phyloP scores from a whole-genome alignment of 2,888 invertebrate species.

The Apeira syringaria region DNA sequence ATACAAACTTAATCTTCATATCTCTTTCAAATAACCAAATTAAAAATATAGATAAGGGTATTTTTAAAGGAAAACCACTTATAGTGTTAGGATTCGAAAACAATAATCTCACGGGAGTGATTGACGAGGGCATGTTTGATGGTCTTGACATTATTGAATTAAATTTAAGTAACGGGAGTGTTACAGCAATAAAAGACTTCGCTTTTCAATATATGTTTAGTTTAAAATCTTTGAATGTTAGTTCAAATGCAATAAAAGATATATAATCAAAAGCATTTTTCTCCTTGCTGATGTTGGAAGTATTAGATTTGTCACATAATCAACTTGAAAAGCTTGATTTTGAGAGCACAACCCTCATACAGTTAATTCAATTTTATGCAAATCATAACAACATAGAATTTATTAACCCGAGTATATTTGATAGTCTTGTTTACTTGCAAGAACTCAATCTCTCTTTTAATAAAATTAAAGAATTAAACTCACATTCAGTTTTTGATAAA shows the following conservation, averaged over 20 bases:
- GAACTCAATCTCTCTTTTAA: slow-evolving; percentile 23
- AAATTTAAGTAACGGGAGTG: slow-evolving; percentile 17
- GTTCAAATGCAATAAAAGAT: slow-evolving; percentile 14
- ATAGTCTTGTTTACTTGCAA: slow-evolving; percentile 8
- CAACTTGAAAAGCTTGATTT: slow-evolving; percentile 14
- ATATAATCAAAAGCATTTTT: slow-evolving; percentile 22
- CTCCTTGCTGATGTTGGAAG: slow-evolving; percentile 8
- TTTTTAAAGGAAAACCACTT: slow-evolving; percentile 14
- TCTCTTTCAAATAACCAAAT: slow-evolving; percentile 19
- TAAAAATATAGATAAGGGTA: slow-evolving; percentile 13
- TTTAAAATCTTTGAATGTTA: slow-evolving; percentile 18
- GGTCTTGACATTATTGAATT: slow-evolving; percentile 16
- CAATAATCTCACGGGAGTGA: slow-evolving; percentile 12
- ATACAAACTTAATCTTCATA: slow-evolving; percentile 13
- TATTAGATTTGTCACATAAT: slow-evolving; percentile 24
- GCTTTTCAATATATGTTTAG: slow-evolving; percentile 18
- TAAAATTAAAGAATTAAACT: slow-evolving; percentile 13
- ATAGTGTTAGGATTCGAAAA: slow-evolving; percentile 10
- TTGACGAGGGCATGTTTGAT: slow-evolving; percentile 17
- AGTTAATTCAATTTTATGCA: slow-evolving; percentile 8
- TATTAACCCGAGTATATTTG: slow-evolving; percentile 3
- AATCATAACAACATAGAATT: slow-evolving; percentile 14
- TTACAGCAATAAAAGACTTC: slow-evolving; percentile 14
- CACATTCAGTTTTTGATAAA: neutral
- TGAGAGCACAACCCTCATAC: slow-evolving; percentile 11